Evolutionary conservation across 2,797 vertebrate genomes (phyloP).

Genomic region (Limnodromus scolopaceus): DNA sequence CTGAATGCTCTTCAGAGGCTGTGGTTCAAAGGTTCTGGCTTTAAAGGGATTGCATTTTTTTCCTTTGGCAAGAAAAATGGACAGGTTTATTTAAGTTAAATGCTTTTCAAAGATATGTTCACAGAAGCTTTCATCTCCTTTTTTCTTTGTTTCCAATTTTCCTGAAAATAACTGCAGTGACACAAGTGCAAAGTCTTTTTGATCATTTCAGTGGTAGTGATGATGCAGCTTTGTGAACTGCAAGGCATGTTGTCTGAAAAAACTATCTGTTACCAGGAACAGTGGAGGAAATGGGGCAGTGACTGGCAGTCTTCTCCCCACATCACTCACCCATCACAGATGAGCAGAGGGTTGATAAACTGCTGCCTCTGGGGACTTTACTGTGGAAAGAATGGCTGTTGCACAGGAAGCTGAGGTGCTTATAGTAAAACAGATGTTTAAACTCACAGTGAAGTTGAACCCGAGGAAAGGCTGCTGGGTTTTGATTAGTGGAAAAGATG

Average conservation of each 20-base stretch:
- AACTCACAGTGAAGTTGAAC: not conserved
- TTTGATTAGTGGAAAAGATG: not conserved
- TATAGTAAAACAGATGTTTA: not conserved
- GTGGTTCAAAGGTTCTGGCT: slow-evolving; percentile 32
- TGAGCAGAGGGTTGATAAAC: not conserved
- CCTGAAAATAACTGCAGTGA: slow-evolving; percentile 37
- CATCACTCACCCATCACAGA: not conserved
- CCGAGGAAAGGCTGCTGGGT: not conserved
- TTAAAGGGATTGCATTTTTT: slow-evolving; percentile 14
- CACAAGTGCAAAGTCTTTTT: slow-evolving; percentile 44
- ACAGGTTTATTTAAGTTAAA: slow-evolving; percentile 59
- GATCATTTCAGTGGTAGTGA: slow-evolving; percentile 44
- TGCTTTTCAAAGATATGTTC: slow-evolving; percentile 43
- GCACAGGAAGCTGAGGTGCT: not conserved
- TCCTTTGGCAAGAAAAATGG: slow-evolving; percentile 13
- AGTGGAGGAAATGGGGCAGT: not conserved
- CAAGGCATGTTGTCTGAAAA: not conserved
- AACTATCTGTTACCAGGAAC: not conserved
- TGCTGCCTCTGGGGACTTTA: not conserved
- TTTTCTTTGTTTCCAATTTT: slow-evolving; percentile 42
- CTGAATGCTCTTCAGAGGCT: slow-evolving; percentile 6
- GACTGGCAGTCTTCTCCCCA: not conserved
- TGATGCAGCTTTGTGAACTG: slow-evolving; percentile 16
- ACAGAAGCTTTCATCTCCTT: slow-evolving; percentile 45
- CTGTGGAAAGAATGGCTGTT: not conserved